These are phyloP conservation scores for Rhinella marina DNA, from an alignment of 2,797 vertebrate genomes.

Conservation along the genomic window DNA sequence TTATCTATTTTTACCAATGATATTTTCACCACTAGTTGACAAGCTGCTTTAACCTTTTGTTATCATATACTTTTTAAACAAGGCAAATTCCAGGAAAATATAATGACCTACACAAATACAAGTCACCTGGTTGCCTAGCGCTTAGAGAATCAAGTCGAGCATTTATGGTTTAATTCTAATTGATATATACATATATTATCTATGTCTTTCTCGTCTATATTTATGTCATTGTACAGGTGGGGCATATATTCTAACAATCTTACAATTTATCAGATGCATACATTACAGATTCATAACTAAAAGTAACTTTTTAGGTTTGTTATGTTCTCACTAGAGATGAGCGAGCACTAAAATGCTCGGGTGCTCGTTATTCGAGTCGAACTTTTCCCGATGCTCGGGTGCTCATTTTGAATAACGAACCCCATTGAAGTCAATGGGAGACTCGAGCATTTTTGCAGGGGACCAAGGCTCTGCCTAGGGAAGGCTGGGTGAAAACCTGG, in stretches of 20 bases:
- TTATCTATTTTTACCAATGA: slow-evolving; percentile 32
- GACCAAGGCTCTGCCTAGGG: too few relatives aligned
- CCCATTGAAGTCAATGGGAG: too few relatives aligned
- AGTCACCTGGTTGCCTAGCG: slow-evolving; percentile 45
- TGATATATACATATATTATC: neutral
- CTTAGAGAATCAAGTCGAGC: slow-evolving; percentile 5
- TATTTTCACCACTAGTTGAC: slow-evolving; percentile 59
- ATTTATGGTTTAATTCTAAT: slow-evolving; percentile 11
- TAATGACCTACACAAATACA: slow-evolving; percentile 14
- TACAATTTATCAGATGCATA: neutral
- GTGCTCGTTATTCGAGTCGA: too few relatives aligned
- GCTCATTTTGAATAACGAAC: too few relatives aligned
- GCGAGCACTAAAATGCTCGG: too few relatives aligned
- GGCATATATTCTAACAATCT: neutral
- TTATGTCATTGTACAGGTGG: neutral
- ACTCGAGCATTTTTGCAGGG: too few relatives aligned
- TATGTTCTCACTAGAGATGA: too few relatives aligned
- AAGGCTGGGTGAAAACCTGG: too few relatives aligned
- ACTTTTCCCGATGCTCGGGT: too few relatives aligned
- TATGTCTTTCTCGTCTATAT: neutral
- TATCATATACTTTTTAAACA: slow-evolving; percentile 53
- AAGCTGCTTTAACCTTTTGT: slow-evolving; percentile 56
- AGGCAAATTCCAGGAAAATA: slow-evolving; percentile 37
- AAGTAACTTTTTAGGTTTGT: too few relatives aligned
- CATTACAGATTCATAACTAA: too few relatives aligned